Base-by-base conservation (phyloP, 2,797 vertebrate species). In the Avahi laniger region DNA sequence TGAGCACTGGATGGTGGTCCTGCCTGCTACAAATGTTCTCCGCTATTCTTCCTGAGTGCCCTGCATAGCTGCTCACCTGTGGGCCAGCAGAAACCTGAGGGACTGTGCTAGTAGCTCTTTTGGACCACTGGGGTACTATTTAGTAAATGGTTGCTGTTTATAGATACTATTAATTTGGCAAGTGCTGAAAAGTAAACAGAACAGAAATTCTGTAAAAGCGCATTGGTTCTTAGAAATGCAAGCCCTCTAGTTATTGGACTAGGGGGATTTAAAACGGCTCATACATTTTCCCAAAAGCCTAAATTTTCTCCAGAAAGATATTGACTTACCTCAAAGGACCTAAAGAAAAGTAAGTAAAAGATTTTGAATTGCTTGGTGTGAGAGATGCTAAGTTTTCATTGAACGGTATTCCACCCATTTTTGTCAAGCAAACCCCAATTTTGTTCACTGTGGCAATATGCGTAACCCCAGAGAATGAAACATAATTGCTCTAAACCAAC, bases 141-240 rank as follows among this genome's bases (percentile, higher is more conserved):
- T 67, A 85, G 61, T 46, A 94, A 96, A 92, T 54, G 18, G 82
- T 89, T 67, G 24, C 12, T 52, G 41, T 69, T 93, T 92, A 95
- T 12, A 65, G 52, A 89, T 59, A 52, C 46, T 61, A 89, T 96
- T 92, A 80, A 61, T 89, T 82, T 91, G 57, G 5, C 41, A 88
- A 93, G 52, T n/a, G 14, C 17, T 67, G 50, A 93, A 89, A 96
- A 86, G 30, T 43, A 89, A 92, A 91, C 33, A 93, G 59, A 96
- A 92, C 89, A 92, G 41, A 86, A 88, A 85, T 81, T 63, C 65
- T 67, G 28, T 41, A 61, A 92, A 96, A n/a, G 12, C 33, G 54
- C 35, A 87, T 28, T 20, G 52, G 78, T 72, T 14, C 35, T 95
- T 92, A 93, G 69, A 79, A 88, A 76, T 17, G 12, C 12, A 12